Base-by-base conservation (phyloP, 2,888 invertebrate genomes). In the Ctenicera cuprea region DNA sequence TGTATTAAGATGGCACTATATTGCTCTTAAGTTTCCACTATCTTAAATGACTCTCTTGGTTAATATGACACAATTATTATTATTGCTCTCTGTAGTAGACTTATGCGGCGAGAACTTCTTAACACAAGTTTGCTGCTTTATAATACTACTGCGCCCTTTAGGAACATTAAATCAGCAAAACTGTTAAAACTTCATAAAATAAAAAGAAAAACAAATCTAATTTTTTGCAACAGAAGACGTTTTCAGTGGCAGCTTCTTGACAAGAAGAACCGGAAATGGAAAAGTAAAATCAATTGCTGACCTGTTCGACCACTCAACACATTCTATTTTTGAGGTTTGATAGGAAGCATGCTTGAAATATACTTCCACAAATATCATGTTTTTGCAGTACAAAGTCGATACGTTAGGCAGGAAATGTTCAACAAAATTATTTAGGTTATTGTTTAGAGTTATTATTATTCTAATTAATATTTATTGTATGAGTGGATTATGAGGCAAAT, bases 31-130 rank as follows among this genome's bases (percentile, higher is more conserved):
- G 54, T 30, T 54, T 30, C 11, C 11, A 30, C 54, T 30, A 22
- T 54, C 14, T 22, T 30, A 33, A 33, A 54, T 54, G 22, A 54
- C 33, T 54, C 48, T 48, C 26, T 30, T 54, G 14, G 54, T 54
- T 54, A 54, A 54, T 54, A 54, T 33, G 54, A 54, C 54, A 54
- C 33, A 54, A 54, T 54, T 54, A 54, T 54, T 54, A 14, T 54
- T 54, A 54, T 26, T 26, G 33, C 54, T 54, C 54, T 33, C 54
- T 30, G 54, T 54, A 54, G 54, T 54, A 26, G 30, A 54, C n/a
- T 54, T 54, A 26, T 7, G 5, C 3, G 48, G 7, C 48, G 9
- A 48, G 30, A 26, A 54, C 54, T 52, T 52, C 52, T 26, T 33
- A 33, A 33, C 54, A 54, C 30, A 30, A 54, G 30, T 54, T 33